Conservation (phyloP, 2,797 vertebrate species). For the Eulemur rubriventer region DNA sequence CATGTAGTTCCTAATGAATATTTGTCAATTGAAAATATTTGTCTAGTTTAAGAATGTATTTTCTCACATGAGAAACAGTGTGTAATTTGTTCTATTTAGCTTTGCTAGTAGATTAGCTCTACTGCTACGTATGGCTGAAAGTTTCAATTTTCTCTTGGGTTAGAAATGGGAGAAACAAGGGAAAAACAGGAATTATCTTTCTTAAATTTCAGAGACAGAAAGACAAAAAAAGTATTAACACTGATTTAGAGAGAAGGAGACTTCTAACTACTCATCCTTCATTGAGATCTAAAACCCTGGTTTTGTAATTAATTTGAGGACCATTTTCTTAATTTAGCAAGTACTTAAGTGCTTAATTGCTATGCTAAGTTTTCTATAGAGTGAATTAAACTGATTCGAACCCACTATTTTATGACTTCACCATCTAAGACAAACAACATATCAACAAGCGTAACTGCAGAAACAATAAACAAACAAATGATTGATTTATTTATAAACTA, state of each 20-base stretch:
- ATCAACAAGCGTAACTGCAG: neutral
- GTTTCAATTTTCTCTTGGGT: neutral
- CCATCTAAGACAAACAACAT: neutral
- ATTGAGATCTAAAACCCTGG: neutral
- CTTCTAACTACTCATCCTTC: neutral
- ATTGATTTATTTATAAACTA: neutral
- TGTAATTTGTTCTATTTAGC: slow-evolving; percentile 24
- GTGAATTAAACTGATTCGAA: neutral
- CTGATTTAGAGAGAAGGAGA: neutral
- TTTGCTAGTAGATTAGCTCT: neutral
- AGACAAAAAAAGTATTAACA: neutral
- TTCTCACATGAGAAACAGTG: neutral
- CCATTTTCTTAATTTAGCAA: neutral
- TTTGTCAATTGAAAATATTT: slow-evolving; percentile 2
- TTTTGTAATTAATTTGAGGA: neutral
- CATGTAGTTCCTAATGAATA: neutral
- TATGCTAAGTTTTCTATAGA: neutral
- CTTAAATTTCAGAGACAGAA: slow-evolving; percentile 32
- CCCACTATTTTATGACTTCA: neutral
- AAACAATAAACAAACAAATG: neutral
- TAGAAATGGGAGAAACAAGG: slow-evolving; percentile 12
- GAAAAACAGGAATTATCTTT: neutral
- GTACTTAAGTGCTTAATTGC: neutral
- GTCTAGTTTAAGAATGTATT: neutral
- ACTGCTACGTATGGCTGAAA: neutral